These are phyloP conservation scores for Stomatorhinus walkeri DNA, from an alignment of 2,797 vertebrate species.

Conservation along the genomic window DNA sequence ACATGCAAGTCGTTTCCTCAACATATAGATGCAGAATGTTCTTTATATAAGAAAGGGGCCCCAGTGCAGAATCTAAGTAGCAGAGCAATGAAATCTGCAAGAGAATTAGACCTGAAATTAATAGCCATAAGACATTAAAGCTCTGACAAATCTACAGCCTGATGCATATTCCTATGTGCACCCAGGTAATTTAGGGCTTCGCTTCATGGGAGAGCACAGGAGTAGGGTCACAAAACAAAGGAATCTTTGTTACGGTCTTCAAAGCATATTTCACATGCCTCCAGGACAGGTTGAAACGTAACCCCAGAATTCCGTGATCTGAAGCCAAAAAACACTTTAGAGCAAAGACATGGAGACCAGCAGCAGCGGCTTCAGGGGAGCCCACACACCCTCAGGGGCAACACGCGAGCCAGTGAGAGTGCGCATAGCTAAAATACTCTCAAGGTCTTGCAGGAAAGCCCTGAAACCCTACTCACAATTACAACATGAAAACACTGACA, in stretches of 20 bases:
- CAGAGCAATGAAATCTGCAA: not conserved
- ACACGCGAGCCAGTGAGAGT: not conserved
- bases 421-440: not conserved
- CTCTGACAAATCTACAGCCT: not conserved
- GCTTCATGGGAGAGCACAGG: not conserved
- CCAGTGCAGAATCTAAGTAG: not conserved
- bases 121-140: not conserved
- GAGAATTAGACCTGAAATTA: not conserved
- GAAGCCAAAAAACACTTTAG: not conserved
- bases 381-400: not conserved
- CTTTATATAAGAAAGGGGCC: not conserved
- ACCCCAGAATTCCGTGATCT: slow-evolving; percentile 1
- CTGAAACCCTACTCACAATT: not conserved
- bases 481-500: not conserved
- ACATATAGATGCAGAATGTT: not conserved
- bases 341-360: not conserved
- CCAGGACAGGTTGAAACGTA: slow-evolving; percentile 18
- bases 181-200: not conserved
- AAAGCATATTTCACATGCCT: slow-evolving; percentile 1
- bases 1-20: not conserved
- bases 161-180: not conserved
- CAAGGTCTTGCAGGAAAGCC: not conserved
- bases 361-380: not conserved
- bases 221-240: not conserved
- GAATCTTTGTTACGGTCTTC: not conserved